Evolutionary conservation across 1,140 invertebrate species (phyloP), one percentile per base, ranked within the genome.

Genomic region (Drosophila parvula): DNA sequence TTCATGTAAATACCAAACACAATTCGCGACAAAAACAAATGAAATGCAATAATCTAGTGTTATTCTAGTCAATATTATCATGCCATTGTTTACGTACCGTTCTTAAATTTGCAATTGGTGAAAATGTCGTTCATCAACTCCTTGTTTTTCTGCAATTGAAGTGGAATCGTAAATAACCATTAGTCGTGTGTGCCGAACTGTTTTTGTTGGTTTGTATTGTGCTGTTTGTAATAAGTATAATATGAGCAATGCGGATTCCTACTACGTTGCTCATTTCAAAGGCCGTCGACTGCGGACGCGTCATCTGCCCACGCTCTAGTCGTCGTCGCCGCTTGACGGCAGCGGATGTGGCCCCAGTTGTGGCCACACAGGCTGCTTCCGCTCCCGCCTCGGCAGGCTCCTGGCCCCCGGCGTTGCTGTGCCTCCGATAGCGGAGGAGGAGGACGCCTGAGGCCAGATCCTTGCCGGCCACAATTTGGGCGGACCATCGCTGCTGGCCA

Each of bases 141-240:
- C 91, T 95, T 95, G 90, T 95, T 95, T 93, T 95, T 95, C 94
- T 95, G 94, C 58, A 95, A 95, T 73, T 82, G 89, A 92, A 90
- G 91, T 83, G 90, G 91, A 90, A 91, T 83, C 58, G 47, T 36
- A 81, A 68, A 47, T 34, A 22, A 32, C n/a, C 27, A 30, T 50
- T 68, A 51, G 18, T 32, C 34, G 47, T 7, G n/a, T 18, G 45
- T 32, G 47, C 5, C 28, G 14, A 16, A 2, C 28, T 32, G 16
- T 22, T 22, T 22, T 22, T 22, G 22, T 22, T 22, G 22, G 1
- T 1, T 22, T 22, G 22, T 22, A 22, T 50, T 56, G 51, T 67
- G 4, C 10, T 50, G 22, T 12, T 16, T n/a, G 36, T 12, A 28
- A 50, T 59, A 44, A 14, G 32, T 62, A n/a, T n/a, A n/a, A n/a